Percentiles rank a stretch among this genome's conserved stretches.
Conservation (phyloP, 2,797 vertebrate genomes). For the Pseudotriccus pelzelni region DNA sequence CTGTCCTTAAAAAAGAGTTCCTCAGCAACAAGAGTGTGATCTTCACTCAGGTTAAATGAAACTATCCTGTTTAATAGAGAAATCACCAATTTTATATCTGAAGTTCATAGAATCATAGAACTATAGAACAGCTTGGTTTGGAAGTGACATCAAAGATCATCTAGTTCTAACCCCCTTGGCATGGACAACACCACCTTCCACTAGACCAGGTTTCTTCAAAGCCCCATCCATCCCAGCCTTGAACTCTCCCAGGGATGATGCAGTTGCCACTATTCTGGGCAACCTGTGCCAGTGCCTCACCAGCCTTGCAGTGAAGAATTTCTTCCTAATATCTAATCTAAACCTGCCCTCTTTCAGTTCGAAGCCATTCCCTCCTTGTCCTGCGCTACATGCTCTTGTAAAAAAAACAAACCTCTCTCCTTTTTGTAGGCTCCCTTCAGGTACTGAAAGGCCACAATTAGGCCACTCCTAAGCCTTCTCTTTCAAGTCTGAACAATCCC, state of each 20-base stretch:
- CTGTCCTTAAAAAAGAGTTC: background rate
- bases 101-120: background rate
- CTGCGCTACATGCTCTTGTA: background rate
- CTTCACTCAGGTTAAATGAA: background rate
- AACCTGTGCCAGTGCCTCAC: background rate
- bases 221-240: too few species aligned
- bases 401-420: background rate
- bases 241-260: background rate
- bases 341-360: background rate
- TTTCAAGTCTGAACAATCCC: background rate
- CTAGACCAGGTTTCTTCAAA: background rate
- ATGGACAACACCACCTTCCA: background rate
- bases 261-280: background rate
- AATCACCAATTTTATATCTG: background rate
- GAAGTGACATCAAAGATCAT: background rate
- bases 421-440: background rate
- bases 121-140: background rate
- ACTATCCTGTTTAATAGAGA: background rate
- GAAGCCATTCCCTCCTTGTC: background rate
- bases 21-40: too few species aligned
- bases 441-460: background rate
- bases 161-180: background rate
- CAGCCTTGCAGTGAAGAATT: background rate
- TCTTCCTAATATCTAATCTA: background rate
- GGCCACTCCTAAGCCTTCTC: background rate